Evolutionary conservation across 1,140 invertebrate genomes (phyloP), one percentile per base, ranked within the genome.

Genomic region (Macrobrachium nipponense): DNA sequence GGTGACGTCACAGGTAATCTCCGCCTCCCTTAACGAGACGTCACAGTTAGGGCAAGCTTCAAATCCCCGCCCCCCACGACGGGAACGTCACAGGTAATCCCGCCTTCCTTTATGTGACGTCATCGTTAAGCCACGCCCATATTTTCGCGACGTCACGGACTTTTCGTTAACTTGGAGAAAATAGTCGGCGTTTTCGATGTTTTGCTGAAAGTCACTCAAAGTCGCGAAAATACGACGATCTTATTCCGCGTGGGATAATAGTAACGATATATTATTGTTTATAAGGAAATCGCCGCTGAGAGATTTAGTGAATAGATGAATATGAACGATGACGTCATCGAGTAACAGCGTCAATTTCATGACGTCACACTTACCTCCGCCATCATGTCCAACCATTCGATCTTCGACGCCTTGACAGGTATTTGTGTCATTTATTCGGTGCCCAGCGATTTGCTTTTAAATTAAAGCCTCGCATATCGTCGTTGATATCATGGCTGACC

Each of bases 381-480:
- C 84, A 80, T 86, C 68, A 86, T 86, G 84, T 86, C 84, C 68
- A 51, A 12, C 51, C 77, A 86, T 59, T 80, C 84, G 58, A 86
- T 86, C 84, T 86, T 86, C 68, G 84, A 86, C 77, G 66, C 84
- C 60, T 78, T 86, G 15, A 60, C 84, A 86, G 84, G 84, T 86
- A 86, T 86, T 86, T 86, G 17, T 12, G 18, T 5, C 17, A 51
- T 73, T 86, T 79, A 10, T 61, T 17, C 12, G 20, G 6, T 17
- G 68, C 20, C 12, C 12, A 51, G 7, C 7, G 51, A 51, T 8
- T 51, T 12, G 12, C 51, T 51, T 10, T 51, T 51, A 12, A 51
- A 51, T 51, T 51, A 10, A 12, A 51, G 7, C 12, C 12, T 12
- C 12, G 12, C 8, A 51, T 51, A 51, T 12, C 12, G 51, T 51